Evolutionary conservation across 2,888 invertebrate genomes (phyloP).

Genomic region (Acleris literana): DNA sequence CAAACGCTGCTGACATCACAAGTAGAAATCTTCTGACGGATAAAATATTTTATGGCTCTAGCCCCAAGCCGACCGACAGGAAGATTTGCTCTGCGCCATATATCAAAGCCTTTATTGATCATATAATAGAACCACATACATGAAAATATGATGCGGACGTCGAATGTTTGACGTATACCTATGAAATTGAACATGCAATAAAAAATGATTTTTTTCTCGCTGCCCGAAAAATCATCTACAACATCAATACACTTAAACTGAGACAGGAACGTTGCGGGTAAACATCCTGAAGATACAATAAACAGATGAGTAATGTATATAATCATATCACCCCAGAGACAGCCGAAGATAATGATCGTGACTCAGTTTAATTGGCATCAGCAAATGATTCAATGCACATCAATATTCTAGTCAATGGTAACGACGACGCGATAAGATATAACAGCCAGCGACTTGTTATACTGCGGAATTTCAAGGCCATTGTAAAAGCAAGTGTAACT

Average conservation of each 20-base stretch:
- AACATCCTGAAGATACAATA: conserved; percentile 52
- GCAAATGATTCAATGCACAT: conserved; percentile 26
- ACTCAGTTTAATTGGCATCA: conserved; percentile 23
- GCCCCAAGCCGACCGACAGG: conserved; percentile 3
- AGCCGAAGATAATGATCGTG: conserved; percentile 1
- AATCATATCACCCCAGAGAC: conserved; percentile 10
- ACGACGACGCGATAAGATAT: conserved; percentile 15
- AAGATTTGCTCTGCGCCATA: conserved; percentile 22
- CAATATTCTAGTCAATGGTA: conserved; percentile 20
- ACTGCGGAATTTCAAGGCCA: conserved; percentile 36
- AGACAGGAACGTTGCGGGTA: conserved; percentile 55
- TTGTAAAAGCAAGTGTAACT: conserved; percentile 31
- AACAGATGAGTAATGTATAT: conserved; percentile 23
- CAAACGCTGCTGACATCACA: neutral
- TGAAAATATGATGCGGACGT: conserved; percentile 9
- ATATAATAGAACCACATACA: conserved; percentile 22
- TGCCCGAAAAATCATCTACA: conserved; percentile 42
- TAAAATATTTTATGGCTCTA: conserved; percentile 19
- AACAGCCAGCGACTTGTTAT: conserved; percentile 25
- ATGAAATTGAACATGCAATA: conserved; percentile 13
- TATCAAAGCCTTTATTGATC: conserved; percentile 25
- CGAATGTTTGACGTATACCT: conserved; percentile 20
- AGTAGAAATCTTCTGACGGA: conserved; percentile 1
- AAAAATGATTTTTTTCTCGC: conserved; percentile 30
- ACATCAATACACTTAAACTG: conserved; percentile 42